These are phyloP conservation scores for Tetragonula clypearis DNA, from an alignment of 1,140 invertebrate genomes.

Conservation along the genomic window DNA sequence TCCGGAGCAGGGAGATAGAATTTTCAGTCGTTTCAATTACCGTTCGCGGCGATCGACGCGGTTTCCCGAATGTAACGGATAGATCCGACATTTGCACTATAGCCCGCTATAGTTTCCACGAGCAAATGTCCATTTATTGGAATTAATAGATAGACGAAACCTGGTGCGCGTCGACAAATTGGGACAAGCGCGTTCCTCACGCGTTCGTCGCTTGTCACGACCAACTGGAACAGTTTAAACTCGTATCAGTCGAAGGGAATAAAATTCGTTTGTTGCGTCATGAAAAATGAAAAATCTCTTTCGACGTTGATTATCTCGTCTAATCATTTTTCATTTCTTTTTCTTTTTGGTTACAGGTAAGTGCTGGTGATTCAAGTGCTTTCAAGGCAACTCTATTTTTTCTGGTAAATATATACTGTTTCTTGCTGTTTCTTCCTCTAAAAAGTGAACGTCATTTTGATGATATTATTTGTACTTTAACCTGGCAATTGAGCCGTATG, in stretches of 20 bases:
- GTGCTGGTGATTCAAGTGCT: not conserved
- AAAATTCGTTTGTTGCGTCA: not conserved
- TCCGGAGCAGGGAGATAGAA: not conserved
- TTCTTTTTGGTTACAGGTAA: constrained; percentile 56
- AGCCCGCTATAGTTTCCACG: not conserved
- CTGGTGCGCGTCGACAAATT: not conserved
- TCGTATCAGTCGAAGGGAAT: not conserved
- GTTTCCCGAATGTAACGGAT: too few species aligned
- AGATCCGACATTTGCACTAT: not conserved
- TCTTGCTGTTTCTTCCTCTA: too few species aligned
- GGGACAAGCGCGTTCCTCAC: not conserved
- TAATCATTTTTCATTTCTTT: not conserved
- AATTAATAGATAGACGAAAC: constrained; percentile 19
- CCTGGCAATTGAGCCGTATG: not conserved
- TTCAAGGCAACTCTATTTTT: not conserved
- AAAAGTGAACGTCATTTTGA: not conserved
- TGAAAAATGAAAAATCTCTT: not conserved
- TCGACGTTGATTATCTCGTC: not conserved
- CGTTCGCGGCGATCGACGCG: not conserved
- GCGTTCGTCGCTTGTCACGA: constrained; percentile 6
- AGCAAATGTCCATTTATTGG: constrained; percentile 29
- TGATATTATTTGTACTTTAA: not conserved
- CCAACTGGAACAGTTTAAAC: constrained; percentile 16
- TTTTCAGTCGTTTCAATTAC: constrained; percentile 9
- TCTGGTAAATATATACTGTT: constrained; percentile 12